phyloP scores from a whole-genome alignment of 2,888 invertebrate genomes.

The Agrenia bidenticulata region DNA sequence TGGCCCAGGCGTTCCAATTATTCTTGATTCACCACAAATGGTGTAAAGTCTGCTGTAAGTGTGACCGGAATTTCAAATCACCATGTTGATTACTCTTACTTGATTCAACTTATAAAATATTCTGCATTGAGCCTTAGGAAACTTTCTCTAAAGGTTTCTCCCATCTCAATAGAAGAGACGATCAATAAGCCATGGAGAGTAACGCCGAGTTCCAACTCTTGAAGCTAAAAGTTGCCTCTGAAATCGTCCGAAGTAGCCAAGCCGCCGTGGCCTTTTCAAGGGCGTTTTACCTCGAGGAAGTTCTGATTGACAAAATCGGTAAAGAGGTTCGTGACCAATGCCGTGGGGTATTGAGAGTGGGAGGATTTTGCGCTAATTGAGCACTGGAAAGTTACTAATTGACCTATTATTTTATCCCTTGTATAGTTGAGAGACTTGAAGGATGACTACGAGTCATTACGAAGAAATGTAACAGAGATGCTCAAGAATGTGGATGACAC shows the following conservation, averaged over 20 bases:
- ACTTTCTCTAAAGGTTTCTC: too few species aligned
- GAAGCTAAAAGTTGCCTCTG: constrained; percentile 43
- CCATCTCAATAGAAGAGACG: too few species aligned
- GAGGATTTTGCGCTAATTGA: too few species aligned
- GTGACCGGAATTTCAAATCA: too few species aligned
- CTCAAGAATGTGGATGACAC: constrained; percentile 3
- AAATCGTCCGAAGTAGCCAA: constrained; percentile 45
- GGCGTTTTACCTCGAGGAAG: constrained; percentile 44
- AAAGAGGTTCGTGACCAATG: constrained; percentile 41
- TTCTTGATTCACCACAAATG: too few species aligned
- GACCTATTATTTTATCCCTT: background rate
- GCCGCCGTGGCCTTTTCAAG: constrained; percentile 45
- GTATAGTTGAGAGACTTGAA: constrained; percentile 6
- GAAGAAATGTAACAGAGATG: background rate
- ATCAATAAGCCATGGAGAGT: constrained; percentile 10
- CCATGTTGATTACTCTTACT: too few species aligned
- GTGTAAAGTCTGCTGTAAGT: too few species aligned
- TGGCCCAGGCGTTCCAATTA: too few species aligned
- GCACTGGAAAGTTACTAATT: too few species aligned
- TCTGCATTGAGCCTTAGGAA: too few species aligned
- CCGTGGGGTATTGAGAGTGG: too few species aligned
- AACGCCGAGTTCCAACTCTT: constrained; percentile 24
- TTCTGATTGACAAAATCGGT: constrained; percentile 36
- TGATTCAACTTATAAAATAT: too few species aligned
- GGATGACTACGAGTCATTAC: background rate